Percentiles rank a stretch among this genome's conserved stretches.
Evolutionary conservation across 1,140 invertebrate genomes (phyloP).

Genomic region (Papilio dardanus): DNA sequence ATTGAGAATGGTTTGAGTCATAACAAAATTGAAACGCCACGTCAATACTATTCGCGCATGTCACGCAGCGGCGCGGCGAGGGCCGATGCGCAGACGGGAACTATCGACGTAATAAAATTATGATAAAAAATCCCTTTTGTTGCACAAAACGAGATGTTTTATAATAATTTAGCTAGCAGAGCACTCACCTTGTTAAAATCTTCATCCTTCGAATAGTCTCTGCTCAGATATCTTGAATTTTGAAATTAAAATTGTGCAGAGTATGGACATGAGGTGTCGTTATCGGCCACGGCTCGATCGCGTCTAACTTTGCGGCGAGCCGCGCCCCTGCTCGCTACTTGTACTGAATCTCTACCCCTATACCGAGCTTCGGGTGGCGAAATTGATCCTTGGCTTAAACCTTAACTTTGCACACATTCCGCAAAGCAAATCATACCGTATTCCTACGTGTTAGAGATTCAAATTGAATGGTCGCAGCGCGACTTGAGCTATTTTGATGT

Average conservation of each 20-base stretch:
- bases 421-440: conserved; percentile 47
- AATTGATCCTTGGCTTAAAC: conserved; percentile 42
- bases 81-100: conserved; percentile 64
- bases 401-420: conserved; percentile 43
- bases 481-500: conserved; percentile 64
- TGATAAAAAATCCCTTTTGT: conserved; percentile 46
- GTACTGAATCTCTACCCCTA: conserved; percentile 82
- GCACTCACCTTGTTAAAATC: conserved; percentile 53
- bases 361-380: conserved; percentile 79
- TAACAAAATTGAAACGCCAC: conserved; percentile 75
- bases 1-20: conserved; percentile 49
- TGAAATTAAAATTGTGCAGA: conserved; percentile 54
- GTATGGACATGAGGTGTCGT: conserved; percentile 68
- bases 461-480: conserved; percentile 29
- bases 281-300: conserved; percentile 75
- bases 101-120: conserved; percentile 70
- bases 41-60: conserved; percentile 73
- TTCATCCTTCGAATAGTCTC: conserved; percentile 18
- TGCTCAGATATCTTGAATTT: conserved; percentile 50
- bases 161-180: conserved; percentile 24
- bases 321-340: conserved; percentile 81
- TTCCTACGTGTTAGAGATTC: conserved; percentile 39
- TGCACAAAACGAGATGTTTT: conserved; percentile 29
- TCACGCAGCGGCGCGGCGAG: conserved; percentile 58
- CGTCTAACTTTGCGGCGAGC: conserved; percentile 82